Conservation (phyloP, 2,888 invertebrate species). For the Allolobophora icterica region DNA sequence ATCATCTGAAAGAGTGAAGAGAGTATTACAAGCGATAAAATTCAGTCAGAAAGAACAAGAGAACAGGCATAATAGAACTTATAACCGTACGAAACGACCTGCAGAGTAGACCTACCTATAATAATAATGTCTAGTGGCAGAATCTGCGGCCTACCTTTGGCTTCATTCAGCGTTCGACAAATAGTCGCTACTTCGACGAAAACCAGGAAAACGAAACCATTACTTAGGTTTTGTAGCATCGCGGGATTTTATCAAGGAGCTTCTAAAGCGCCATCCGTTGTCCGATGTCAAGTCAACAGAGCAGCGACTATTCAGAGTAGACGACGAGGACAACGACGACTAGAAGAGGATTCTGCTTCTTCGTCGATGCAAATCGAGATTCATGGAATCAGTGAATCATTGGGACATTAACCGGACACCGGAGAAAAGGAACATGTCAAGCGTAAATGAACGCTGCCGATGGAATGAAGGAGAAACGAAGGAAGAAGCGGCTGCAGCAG, state of each 20-base stretch:
- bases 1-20: no score
- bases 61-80: no score
- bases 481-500: neutral
- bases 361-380: neutral
- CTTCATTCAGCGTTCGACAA: conserved; percentile 1
- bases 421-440: neutral
- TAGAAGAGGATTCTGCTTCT: neutral
- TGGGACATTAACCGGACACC: neutral
- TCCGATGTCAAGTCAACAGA: neutral
- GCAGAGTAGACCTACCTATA: no score
- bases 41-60: no score
- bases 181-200: neutral
- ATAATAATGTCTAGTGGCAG: no score
- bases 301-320: neutral
- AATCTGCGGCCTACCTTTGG: neutral
- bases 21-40: no score
- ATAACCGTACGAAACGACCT: no score
- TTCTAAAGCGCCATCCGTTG: conserved; percentile 1
- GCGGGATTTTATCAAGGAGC: neutral
- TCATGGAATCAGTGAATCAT: neutral
- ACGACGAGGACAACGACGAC: neutral
- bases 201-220: conserved; percentile 4
- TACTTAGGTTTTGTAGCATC: neutral
- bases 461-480: neutral
- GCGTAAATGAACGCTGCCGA: neutral